These are phyloP conservation scores for Phengaris arion DNA, from an alignment of 2,888 invertebrate genomes.

Conservation along the genomic window DNA sequence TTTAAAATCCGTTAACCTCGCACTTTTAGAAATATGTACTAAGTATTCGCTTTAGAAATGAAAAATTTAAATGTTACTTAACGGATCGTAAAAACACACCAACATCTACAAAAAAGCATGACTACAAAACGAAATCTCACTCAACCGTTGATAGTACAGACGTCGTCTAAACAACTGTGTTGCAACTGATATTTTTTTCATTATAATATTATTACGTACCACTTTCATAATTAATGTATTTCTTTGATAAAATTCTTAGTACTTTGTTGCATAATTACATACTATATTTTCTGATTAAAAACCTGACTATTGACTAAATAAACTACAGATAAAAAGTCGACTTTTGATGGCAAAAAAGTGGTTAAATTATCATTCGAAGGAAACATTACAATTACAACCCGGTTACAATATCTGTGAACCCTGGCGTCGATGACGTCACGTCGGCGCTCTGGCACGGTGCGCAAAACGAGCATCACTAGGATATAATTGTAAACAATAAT, in stretches of 20 bases:
- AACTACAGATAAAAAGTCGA: neutral
- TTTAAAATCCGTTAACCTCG: no score
- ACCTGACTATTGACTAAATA: neutral
- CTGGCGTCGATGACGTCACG: no score
- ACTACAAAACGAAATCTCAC: neutral
- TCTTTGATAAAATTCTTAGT: no score
- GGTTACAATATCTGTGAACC: no score
- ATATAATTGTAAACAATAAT: no score
- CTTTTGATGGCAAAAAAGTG: neutral
- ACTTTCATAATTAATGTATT: neutral
- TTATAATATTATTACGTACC: neutral
- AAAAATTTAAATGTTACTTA: neutral
- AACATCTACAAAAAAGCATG: conserved; percentile 1
- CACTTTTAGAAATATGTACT: neutral
- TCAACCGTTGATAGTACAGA: conserved; percentile 11
- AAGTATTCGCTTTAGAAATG: neutral
- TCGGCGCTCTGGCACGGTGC: no score
- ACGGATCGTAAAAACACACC: neutral
- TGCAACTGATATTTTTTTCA: neutral
- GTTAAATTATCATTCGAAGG: neutral
- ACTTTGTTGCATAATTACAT: no score
- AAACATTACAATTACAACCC: neutral
- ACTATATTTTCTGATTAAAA: no score
- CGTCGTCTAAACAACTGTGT: neutral
- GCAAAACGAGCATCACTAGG: no score